Base-by-base conservation (phyloP, 1,140 invertebrate genomes). In the Calosoma granatense region DNA sequence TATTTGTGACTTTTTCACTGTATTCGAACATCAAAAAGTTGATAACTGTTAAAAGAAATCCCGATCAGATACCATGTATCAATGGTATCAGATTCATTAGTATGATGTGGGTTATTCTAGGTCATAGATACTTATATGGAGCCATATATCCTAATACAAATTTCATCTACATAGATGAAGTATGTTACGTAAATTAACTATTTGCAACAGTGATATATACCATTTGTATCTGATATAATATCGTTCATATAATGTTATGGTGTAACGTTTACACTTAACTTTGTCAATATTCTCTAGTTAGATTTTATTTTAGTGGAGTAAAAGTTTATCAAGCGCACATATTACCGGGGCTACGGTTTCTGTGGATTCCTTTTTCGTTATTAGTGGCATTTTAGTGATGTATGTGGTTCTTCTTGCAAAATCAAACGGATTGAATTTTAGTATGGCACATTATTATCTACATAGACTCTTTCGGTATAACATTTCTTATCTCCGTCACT, bases 101-200 rank as follows among this genome's bases (percentile, higher is more conserved):
- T 52, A 81, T 84, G 71, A 67, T 76, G 36, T 85, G 84, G 83
- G 77, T 86, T 15, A 73, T 86, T 3, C 61, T 83, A 2, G 81
- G 81, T 0, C 84, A 86, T 52, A 65, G 70, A 2, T 77, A 23
- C 53, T 56, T 52, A 21, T 11, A 57, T 21, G 14, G n/a, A 20
- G 17, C 36, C 0, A 19, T 15, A 20, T 52, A 20, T 9, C 43
- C 55, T 1, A 2, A 22, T 15, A 20, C 20, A 3, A 59, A 59
- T 26, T 23, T n/a, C n/a, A 39, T 23, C 23, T 56, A 4, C 20
- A 53, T 53, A 1, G 26, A 12, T n/a, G 36, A 22, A 51, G 22
- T 59, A 43, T n/a, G 3, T 9, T 47, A 47, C 9, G 41, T 47
- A 47, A 4, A 17, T 47, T 11, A 12, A 47, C 4, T 47, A 11